Evolutionary conservation across 2,797 vertebrate genomes (phyloP), one percentile per base, ranked within the genome.

Genomic region (Tachyglossus aculeatus): DNA sequence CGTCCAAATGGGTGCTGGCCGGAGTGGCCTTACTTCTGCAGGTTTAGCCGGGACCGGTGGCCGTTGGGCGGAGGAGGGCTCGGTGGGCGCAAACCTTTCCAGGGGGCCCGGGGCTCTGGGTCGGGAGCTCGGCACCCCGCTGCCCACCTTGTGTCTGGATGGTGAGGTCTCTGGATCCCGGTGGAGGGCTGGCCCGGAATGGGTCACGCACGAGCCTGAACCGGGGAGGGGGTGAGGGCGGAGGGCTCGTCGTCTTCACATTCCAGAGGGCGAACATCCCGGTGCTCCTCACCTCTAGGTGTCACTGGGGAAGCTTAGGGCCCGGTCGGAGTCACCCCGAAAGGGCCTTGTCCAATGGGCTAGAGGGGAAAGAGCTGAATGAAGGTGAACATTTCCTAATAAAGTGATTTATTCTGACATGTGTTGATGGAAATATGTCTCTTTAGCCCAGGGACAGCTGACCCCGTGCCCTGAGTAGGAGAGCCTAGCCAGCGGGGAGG

Each of bases 1-100:
- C 96, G 0, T 95, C 96, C 52, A 98, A 96, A 82, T 99, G 98
- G 97, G 94, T 96, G 19, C 85, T 99, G 0, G 96, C 96, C 24
- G 96, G 98, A 0, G 95, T 98, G 13, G 96, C 97, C 0, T 68
- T 99, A 72, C 94, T 98, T 15, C 90, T 99, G 13, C 96, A 98
- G 88, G 70, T 83, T 58, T 98, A 92, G 82, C 27, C 39, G 45
- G 34, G 8, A 41, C 12, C 48, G 29, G 47, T 57, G 12, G 5
- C 27, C 11, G 10, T 9, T 18, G 47, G 21, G 13, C 10, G 37
- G 16, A 9, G 19, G 27, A 44, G 36, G 32, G 6, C 24, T 5
- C 4, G 18, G n/a, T 38, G 3, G 0, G 5, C 21, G 41, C 19
- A 44, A 55, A 6, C 39, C 8, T 24, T 6, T 22, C 0, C 0